Conservation (phyloP, 2,113 vertebrate species). For the Cephalopholis sonnerati region DNA sequence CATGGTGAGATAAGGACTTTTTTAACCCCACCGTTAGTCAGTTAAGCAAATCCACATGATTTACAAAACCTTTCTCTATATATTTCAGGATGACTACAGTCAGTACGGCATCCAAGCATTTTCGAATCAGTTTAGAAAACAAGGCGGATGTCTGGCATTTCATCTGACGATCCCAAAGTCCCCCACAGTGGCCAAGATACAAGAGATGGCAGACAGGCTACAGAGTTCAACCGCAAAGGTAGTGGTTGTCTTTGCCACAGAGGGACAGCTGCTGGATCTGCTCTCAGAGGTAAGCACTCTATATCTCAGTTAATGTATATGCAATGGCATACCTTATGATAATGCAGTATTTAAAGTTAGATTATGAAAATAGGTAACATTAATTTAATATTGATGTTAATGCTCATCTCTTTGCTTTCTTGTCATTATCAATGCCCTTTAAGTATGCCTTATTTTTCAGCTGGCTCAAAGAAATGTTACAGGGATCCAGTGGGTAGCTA, state of each 20-base stretch:
- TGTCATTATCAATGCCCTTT: background rate
- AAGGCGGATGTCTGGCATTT: constrained; percentile 80
- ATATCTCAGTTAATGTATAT: background rate
- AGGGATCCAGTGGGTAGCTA: constrained; percentile 82
- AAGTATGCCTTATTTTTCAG: constrained; percentile 31
- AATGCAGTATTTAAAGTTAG: background rate
- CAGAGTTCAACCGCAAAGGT: constrained; percentile 77
- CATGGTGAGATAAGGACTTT: constrained; percentile 55
- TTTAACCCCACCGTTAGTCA: background rate
- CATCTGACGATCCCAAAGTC: constrained; percentile 77
- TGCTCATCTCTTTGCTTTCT: background rate
- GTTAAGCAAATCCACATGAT: background rate
- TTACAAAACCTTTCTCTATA: background rate
- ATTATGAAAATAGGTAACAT: background rate
- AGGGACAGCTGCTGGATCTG: constrained; percentile 79
- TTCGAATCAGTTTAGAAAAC: constrained; percentile 69
- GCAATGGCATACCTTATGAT: background rate
- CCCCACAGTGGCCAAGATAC: constrained; percentile 60
- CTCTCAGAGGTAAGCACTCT: constrained; percentile 67
- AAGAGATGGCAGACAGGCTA: constrained; percentile 71
- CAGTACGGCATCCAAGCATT: constrained; percentile 84
- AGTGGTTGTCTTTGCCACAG: constrained; percentile 81
- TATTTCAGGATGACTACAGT: constrained; percentile 83
- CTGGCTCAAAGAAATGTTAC: constrained; percentile 77
- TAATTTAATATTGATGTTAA: background rate